A percentile compares a stretch with the other conserved stretches of the same genome.
Evolutionary conservation across 1,140 invertebrate species (phyloP).

Genomic region (Ooceraea biroi): DNA sequence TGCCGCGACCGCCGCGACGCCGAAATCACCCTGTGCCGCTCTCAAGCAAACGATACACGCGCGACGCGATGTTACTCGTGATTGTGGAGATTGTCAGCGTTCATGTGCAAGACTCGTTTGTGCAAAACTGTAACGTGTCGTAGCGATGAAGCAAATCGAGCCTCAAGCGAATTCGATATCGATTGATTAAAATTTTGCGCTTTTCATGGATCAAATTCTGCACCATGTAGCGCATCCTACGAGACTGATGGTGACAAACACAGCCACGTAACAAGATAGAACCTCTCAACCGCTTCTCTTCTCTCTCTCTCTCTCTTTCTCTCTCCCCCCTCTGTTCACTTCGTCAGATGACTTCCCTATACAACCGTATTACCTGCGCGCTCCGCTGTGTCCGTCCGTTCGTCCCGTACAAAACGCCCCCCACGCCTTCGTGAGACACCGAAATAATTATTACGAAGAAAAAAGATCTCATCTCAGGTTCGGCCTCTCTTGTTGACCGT

Average conservation of each 20-base stretch:
- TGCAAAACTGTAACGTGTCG: no score
- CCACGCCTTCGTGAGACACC: constrained; percentile 84
- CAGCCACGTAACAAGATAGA: constrained; percentile 76
- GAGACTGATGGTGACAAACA: constrained; percentile 84
- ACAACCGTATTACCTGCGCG: constrained; percentile 78
- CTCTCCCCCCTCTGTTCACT: constrained; percentile 25
- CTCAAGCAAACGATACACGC: no score
- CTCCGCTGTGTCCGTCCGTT: constrained; percentile 74
- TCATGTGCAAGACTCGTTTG: no score
- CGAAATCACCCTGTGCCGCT: background rate
- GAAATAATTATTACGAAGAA: constrained; percentile 85
- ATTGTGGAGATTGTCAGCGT: no score
- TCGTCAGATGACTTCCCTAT: constrained; percentile 75
- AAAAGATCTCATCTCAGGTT: constrained; percentile 82
- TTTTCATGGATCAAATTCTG: constrained; percentile 50
- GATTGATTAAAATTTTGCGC: background rate
- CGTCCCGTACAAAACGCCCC: constrained; percentile 83
- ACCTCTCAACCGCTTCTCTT: constrained; percentile 79
- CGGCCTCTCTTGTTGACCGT: constrained; percentile 83
- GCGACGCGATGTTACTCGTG: no score
- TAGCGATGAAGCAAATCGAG: background rate
- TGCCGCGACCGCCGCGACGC: background rate
- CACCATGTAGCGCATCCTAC: constrained; percentile 79
- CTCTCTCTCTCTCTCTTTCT: background rate
- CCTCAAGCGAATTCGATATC: background rate